Evolutionary conservation across 2,888 invertebrate genomes (phyloP).

Genomic region (Trachelus troglodyta): DNA sequence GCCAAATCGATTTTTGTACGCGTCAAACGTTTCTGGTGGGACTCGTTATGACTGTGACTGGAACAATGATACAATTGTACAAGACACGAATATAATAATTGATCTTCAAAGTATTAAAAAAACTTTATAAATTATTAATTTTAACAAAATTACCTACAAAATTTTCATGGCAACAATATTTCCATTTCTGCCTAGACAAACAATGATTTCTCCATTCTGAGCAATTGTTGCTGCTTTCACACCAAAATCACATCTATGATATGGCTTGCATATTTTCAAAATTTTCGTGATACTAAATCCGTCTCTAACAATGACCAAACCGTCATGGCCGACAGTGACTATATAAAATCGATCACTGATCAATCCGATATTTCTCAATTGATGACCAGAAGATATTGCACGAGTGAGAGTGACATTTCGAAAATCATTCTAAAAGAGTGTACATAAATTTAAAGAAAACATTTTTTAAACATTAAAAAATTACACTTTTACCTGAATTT

Average conservation of each 20-base stretch:
- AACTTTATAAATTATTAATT: not conserved
- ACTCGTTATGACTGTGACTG: not conserved
- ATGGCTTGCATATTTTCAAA: slow-evolving; percentile 55
- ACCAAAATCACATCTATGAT: slow-evolving; percentile 67
- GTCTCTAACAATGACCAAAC: slow-evolving; percentile 62
- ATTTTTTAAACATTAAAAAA: not conserved
- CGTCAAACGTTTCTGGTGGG: not conserved
- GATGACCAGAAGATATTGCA: slow-evolving; percentile 57
- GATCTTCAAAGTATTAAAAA: not conserved
- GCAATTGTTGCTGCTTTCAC: slow-evolving; percentile 67
- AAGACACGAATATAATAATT: not conserved
- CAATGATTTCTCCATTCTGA: slow-evolving; percentile 49
- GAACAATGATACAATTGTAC: not conserved
- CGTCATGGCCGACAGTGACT: slow-evolving; percentile 66
- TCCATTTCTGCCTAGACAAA: slow-evolving; percentile 66
- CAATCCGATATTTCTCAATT: slow-evolving; percentile 59
- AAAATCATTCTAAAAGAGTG: slow-evolving; percentile 36
- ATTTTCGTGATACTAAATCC: slow-evolving; percentile 43
- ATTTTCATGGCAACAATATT: slow-evolving; percentile 49
- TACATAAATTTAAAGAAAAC: not conserved
- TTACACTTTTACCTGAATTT: slow-evolving; percentile 35
- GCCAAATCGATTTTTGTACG: not conserved
- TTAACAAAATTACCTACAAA: not conserved
- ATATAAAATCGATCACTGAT: slow-evolving; percentile 44
- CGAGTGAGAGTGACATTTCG: slow-evolving; percentile 30